These are phyloP conservation scores for Ephialtes manifestator DNA, from an alignment of 2,888 invertebrate genomes.

Conservation along the genomic window DNA sequence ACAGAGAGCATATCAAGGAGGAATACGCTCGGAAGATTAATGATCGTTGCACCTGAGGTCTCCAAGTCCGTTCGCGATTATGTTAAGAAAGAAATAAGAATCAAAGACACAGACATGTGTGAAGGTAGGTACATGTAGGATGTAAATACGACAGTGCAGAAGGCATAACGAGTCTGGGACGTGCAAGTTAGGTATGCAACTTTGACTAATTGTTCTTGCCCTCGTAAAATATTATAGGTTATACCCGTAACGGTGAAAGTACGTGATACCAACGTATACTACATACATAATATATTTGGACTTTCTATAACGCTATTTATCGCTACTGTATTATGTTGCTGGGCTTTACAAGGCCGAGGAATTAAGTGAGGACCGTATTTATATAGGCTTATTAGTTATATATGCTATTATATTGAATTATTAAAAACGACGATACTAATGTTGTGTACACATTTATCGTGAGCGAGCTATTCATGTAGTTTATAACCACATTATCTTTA, in stretches of 20 bases:
- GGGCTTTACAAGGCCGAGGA: not conserved
- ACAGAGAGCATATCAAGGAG: not conserved
- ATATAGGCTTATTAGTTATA: too few relatives aligned
- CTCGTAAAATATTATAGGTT: slow-evolving; percentile 53
- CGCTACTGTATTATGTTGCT: too few relatives aligned
- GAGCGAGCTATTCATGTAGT: too few relatives aligned
- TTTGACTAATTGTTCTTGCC: slow-evolving; percentile 48
- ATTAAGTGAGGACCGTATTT: not conserved
- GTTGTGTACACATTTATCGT: too few relatives aligned
- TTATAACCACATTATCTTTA: too few relatives aligned
- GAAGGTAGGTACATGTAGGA: not conserved
- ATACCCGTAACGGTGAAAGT: slow-evolving; percentile 38
- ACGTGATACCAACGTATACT: not conserved
- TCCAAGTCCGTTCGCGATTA: slow-evolving; percentile 28
- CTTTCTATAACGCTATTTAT: slow-evolving; percentile 11
- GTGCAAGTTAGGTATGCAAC: slow-evolving; percentile 17
- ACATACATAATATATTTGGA: not conserved
- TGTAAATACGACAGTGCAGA: slow-evolving; percentile 1
- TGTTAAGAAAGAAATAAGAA: slow-evolving; percentile 38
- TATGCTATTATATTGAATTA: too few relatives aligned
- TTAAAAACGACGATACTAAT: too few relatives aligned
- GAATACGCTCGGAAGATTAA: slow-evolving; percentile 41
- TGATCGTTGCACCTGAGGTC: slow-evolving; percentile 53
- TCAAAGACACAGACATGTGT: slow-evolving; percentile 20
- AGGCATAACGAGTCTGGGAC: slow-evolving; percentile 16